These are phyloP conservation scores for Eublepharis macularius DNA, from an alignment of 2,113 vertebrate species.

Conservation along the genomic window DNA sequence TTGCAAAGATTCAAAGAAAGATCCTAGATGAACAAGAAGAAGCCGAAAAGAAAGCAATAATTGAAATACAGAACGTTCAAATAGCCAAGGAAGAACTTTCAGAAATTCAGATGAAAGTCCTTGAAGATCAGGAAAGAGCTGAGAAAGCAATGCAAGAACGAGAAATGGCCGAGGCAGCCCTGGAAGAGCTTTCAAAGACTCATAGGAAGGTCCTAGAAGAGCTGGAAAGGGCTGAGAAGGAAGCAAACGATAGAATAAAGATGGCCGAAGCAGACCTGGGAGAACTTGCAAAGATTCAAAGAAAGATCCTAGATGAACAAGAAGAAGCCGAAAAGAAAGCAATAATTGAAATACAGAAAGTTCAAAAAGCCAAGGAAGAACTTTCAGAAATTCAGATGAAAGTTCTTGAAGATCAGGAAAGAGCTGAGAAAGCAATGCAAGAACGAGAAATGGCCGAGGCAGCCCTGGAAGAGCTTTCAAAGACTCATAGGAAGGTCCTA, in stretches of 20 bases:
- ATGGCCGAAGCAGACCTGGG: background rate
- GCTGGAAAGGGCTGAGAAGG: constrained; percentile 7
- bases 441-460: background rate
- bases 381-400: background rate
- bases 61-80: background rate
- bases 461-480: background rate
- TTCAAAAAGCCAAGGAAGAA: background rate
- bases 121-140: background rate
- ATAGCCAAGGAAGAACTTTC: background rate
- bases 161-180: background rate
- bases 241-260: background rate
- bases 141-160: background rate
- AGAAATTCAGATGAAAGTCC: background rate
- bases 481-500: background rate
- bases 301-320: background rate
- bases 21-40: background rate
- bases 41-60: background rate
- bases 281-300: background rate
- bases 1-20: background rate
- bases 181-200: background rate
- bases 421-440: background rate
- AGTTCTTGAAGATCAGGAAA: background rate
- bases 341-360: background rate
- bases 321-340: background rate
- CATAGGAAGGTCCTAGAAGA: background rate